phyloP scores from a whole-genome alignment of 1,140 invertebrate species.

The Coptotermes formosanus region DNA sequence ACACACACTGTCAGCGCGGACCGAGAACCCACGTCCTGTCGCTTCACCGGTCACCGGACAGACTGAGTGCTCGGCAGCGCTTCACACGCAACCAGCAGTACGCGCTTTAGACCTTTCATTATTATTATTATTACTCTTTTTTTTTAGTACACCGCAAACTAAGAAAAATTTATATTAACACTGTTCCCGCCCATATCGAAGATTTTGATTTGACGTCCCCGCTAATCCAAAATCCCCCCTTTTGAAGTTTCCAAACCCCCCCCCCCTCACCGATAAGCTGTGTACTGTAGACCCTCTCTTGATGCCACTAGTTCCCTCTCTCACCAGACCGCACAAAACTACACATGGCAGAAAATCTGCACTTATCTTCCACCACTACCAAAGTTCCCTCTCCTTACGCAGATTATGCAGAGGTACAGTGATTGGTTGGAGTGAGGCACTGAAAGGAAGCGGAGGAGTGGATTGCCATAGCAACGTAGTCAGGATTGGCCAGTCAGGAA shows the following conservation, averaged over 20 bases:
- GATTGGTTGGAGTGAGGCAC: not conserved
- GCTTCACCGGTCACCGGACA: not conserved
- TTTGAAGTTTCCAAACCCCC: not conserved
- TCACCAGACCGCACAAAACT: no score
- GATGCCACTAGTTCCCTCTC: no score
- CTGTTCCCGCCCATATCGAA: not conserved
- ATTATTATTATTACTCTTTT: no score
- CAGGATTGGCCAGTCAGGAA: slow-evolving; percentile 24
- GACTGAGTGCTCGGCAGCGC: not conserved
- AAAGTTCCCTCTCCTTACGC: not conserved
- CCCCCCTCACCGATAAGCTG: not conserved
- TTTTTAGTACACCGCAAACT: not conserved
- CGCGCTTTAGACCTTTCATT: not conserved
- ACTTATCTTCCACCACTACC: not conserved
- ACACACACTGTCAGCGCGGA: not conserved
- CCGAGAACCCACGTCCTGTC: not conserved
- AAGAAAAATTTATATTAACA: not conserved
- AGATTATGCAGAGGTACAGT: not conserved
- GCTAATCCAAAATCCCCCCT: not conserved
- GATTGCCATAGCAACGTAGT: slow-evolving; percentile 27
- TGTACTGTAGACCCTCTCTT: not conserved
- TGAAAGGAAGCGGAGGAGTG: not conserved
- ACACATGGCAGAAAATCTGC: slow-evolving; percentile 12
- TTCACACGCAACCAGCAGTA: not conserved
- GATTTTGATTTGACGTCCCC: slow-evolving; percentile 1